Base-by-base conservation (phyloP, 2,888 invertebrate species). In the Phymatocera aterrima region DNA sequence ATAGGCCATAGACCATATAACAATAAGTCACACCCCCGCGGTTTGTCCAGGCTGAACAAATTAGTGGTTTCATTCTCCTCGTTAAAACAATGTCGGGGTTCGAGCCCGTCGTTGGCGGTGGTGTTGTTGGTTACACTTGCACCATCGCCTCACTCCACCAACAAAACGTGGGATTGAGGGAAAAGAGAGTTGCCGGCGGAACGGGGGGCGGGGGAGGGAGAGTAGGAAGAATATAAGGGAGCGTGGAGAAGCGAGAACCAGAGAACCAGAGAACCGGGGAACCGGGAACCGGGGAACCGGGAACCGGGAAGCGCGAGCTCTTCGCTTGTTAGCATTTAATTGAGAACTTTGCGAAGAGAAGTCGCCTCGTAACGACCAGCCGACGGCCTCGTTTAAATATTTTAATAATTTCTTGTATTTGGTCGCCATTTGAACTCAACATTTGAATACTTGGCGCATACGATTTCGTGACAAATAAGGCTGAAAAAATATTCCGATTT, bases 291-390 rank as follows among this genome's bases (percentile, higher is more conserved):
- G n/a, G 37, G 37, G 37, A 64, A 64, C 8, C 64, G 18, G n/a
- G 37, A 64, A 37, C 8, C 64, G n/a, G 37, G 37, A n/a, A 64
- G 85, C 86, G 86, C 84, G 85, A 86, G 86, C 87, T 87, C 85
- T 86, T 86, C 87, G 87, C 87, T 87, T 86, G 87, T 87, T 87
- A 87, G 87, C 87, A 87, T 87, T 87, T 87, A 87, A 87, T 87
- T 87, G 87, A 87, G 87, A 87, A 86, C 84, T 87, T 87, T 82
- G 85, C 84, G 84, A 84, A 64, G 80, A 79, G 82, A 78, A 81
- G 78, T 77, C 79, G 80, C 82, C 46, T 70, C 80, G 82, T 86
- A 87, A 86, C 87, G 85, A 86, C 84, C 84, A 83, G 83, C 83
- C 85, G 84, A 83, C 84, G 83, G 84, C 82, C 86, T 87, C 86